Evolutionary conservation across 92 coral and sea anemone genomes (phyloP).

Genomic region (Porites cylindrica): DNA sequence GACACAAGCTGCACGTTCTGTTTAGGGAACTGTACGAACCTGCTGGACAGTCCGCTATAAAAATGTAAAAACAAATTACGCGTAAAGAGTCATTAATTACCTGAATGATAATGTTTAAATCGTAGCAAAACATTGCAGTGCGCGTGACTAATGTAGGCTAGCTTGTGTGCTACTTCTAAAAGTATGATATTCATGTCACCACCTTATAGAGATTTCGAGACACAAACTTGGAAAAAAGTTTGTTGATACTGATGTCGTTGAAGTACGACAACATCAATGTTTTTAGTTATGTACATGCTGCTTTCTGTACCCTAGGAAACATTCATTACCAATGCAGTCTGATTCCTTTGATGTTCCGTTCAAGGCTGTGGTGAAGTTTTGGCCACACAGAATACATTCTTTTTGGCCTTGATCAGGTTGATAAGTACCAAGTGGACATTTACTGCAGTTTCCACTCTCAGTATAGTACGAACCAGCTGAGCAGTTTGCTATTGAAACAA

Average conservation of each 20-base stretch:
- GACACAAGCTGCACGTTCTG: constrained; percentile 44
- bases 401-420: constrained; percentile 55
- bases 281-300: too few relatives aligned
- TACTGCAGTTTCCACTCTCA: constrained; percentile 19
- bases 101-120: too few relatives aligned
- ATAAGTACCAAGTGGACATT: constrained; percentile 43
- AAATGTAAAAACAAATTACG: neutral
- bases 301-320: neutral
- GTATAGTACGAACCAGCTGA: constrained; percentile 40
- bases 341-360: constrained; percentile 27
- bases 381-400: constrained; percentile 37
- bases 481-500: constrained; percentile 38
- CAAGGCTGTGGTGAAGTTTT: constrained; percentile 37
- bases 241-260: too few relatives aligned
- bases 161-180: too few relatives aligned
- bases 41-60: constrained; percentile 48
- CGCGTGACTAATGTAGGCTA: too few relatives aligned
- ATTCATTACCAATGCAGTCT: constrained; percentile 35
- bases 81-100: neutral
- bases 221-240: too few relatives aligned
- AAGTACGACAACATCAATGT: too few relatives aligned
- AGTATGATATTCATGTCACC: too few relatives aligned
- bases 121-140: too few relatives aligned
- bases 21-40: constrained; percentile 42
- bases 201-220: too few relatives aligned